Evolutionary conservation across 2,888 invertebrate genomes (phyloP).

Genomic region (Holacanthella duospinosa): DNA sequence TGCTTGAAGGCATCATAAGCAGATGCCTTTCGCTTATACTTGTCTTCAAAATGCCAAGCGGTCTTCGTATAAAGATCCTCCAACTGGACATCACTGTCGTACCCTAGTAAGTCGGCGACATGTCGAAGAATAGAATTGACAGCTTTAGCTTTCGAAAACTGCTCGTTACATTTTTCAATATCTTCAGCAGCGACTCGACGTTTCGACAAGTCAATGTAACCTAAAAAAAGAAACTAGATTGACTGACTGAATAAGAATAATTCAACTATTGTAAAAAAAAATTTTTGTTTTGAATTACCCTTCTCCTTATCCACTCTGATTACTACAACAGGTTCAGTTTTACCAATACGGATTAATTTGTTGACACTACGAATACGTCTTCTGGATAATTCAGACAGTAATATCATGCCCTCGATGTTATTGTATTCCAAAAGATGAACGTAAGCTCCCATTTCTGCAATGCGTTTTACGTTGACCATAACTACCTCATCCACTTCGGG

Average conservation of each 20-base stretch:
- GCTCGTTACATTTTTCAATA: slow-evolving; percentile 94
- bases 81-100: slow-evolving; percentile 79
- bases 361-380: slow-evolving; percentile 98
- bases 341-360: slow-evolving; percentile 95
- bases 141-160: slow-evolving; percentile 95
- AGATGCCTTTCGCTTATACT: slow-evolving; percentile 88
- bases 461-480: slow-evolving; percentile 95
- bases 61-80: slow-evolving; percentile 92
- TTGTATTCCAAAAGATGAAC: slow-evolving; percentile 96
- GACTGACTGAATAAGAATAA: slow-evolving; percentile 6
- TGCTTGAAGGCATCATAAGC: slow-evolving; percentile 98
- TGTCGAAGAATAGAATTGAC: slow-evolving; percentile 96
- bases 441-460: slow-evolving; percentile 99
- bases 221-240: slow-evolving; percentile 43
- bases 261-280: background rate
- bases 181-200: slow-evolving; percentile 96
- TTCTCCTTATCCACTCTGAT: slow-evolving; percentile 99
- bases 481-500: slow-evolving; percentile 99
- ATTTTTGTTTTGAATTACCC: slow-evolving; percentile 50
- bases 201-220: slow-evolving; percentile 98
- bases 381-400: slow-evolving; percentile 92
- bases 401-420: slow-evolving; percentile 98
- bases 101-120: slow-evolving; percentile 87
- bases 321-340: slow-evolving; percentile 97
- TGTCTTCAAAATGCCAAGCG: slow-evolving; percentile 97